These are phyloP conservation scores for Suricata suricatta DNA, from an alignment of 2,113 vertebrate species.

Conservation along the genomic window DNA sequence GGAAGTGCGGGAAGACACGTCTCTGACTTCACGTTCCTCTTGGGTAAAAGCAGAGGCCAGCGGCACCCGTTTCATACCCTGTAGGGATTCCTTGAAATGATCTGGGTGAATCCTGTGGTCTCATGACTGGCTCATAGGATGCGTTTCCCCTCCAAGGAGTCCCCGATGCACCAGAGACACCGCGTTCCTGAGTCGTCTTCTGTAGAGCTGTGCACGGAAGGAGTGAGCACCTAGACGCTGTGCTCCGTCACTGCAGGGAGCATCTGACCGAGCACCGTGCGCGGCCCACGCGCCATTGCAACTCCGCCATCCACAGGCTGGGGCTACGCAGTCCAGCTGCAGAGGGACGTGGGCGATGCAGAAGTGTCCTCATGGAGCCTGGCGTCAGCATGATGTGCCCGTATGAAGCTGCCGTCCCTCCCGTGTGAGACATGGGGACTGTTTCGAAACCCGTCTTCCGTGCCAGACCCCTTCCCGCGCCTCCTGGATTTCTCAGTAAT, in stretches of 20 bases:
- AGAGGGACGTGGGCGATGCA: rapidly evolving
- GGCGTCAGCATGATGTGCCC: rapidly evolving
- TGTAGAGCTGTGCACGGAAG: rapidly evolving
- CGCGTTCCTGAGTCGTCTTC: too few species aligned
- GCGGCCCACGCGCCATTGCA: rapidly evolving
- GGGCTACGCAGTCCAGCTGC: rapidly evolving
- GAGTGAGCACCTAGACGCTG: too few species aligned
- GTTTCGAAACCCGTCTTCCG: background rate
- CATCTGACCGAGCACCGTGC: rapidly evolving
- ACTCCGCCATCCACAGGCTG: rapidly evolving
- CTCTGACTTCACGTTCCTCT: background rate
- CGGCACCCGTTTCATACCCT: rapidly evolving
- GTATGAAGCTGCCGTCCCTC: too few species aligned
- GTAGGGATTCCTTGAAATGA: too few species aligned
- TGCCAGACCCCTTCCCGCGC: background rate
- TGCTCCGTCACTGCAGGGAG: rapidly evolving
- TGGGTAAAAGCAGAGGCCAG: rapidly evolving
- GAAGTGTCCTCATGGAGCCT: rapidly evolving
- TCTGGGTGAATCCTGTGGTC: background rate
- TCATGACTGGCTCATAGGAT: rapidly evolving
- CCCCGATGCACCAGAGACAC: background rate
- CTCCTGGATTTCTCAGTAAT: background rate
- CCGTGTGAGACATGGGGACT: background rate
- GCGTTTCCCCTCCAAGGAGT: background rate
- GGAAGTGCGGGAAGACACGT: background rate